Base-by-base conservation (phyloP, 2,888 invertebrate species). In the Lordiphosa fenestrarum region DNA sequence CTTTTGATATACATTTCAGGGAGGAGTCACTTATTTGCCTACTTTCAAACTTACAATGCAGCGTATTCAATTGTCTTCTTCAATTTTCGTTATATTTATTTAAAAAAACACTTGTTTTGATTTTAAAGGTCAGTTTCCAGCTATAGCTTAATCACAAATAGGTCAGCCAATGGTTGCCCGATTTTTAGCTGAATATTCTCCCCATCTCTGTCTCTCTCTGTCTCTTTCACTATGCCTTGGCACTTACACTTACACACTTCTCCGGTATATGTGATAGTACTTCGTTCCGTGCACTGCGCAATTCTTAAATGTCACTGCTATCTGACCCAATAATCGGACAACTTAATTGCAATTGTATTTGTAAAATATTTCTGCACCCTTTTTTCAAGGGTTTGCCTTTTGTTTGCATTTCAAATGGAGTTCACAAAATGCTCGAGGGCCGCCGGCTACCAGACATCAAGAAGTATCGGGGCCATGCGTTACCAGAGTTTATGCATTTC, bases 271-370 rank as follows among this genome's bases (percentile, higher is more conserved):
- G 48, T 41, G 41, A 40, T 40, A 30, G 30, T 30, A 30, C 30
- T 30, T 30, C 9, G 30, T 30, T 30, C 4, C 30, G 30, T 30
- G 4, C 12, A 60, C 58, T 72, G 66, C 68, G 63, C 69, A 75
- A 71, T 82, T 63, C 58, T 68, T 73, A 67, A 72, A 73, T 71
- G 73, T 67, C 85, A 66, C 63, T 60, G 48, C 57, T 70, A 85
- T 85, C 85, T 84, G 76, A 76, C 75, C 80, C 73, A 77, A 77
- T 76, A 82, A 82, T 85, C 82, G 70, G 77, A 85, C 84, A 84
- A 78, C 66, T 84, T 81, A 85, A 85, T 85, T 85, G 80, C 69
- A 75, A 82, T 71, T 81, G 84, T 71, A 69, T 73, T 66, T 55
- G 59, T 54, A 54, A 67, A 67, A 76, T 69, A 73, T 62, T 69